Percentiles rank a stretch among this genome's conserved stretches.
Conservation (phyloP, 2,797 vertebrate species). For the Podarcis siculus region DNA sequence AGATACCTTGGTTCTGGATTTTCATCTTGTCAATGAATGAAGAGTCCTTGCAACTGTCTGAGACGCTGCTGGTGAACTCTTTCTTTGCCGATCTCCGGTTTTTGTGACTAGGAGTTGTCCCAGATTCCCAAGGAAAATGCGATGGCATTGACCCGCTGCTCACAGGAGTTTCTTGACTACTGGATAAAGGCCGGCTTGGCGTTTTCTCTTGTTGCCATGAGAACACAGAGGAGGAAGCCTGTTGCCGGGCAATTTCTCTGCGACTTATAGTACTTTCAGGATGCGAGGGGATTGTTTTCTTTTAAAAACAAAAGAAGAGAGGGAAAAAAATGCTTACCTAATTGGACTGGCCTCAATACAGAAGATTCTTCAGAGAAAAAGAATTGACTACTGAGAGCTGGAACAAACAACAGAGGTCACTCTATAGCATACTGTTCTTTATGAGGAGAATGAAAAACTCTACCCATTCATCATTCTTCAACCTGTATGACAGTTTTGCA, state of each 20-base stretch:
- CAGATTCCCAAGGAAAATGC: slow-evolving; percentile 78
- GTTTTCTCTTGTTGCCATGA: slow-evolving; percentile 89
- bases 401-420: neutral
- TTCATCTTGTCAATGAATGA: slow-evolving; percentile 83
- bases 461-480: neutral
- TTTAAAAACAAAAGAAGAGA: slow-evolving; percentile 36
- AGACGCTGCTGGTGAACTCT: slow-evolving; percentile 46
- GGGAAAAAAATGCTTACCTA: neutral
- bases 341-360: slow-evolving; percentile 25
- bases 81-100: slow-evolving; percentile 60
- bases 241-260: slow-evolving; percentile 89
- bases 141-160: slow-evolving; percentile 76
- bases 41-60: slow-evolving; percentile 66
- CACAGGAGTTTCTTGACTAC: slow-evolving; percentile 79
- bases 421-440: neutral
- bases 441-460: neutral
- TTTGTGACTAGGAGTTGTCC: slow-evolving; percentile 79
- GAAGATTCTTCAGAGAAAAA: slow-evolving; percentile 27
- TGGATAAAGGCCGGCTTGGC: slow-evolving; percentile 72
- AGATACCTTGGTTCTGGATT: slow-evolving; percentile 88
- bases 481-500: neutral
- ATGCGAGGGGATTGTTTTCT: slow-evolving; percentile 81
- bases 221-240: slow-evolving; percentile 91
- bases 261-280: slow-evolving; percentile 79
- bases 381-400: neutral